Percentiles rank a stretch among this genome's conserved stretches.
These are phyloP conservation scores for Hippopotamus amphibius DNA, from an alignment of 2,113 vertebrate species.

Conservation along the genomic window DNA sequence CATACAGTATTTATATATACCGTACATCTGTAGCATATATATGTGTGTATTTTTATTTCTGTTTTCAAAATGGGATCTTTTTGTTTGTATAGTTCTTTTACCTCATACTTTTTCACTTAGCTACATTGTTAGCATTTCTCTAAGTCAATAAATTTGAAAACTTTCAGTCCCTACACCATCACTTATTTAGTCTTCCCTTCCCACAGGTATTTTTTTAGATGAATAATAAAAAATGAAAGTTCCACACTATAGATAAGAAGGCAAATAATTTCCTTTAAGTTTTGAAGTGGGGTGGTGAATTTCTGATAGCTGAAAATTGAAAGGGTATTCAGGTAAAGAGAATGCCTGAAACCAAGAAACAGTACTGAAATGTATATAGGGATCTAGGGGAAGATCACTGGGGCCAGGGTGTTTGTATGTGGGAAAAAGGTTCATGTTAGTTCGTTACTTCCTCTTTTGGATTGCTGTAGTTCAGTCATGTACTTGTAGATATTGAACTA, in stretches of 20 bases:
- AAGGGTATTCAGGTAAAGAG: background rate
- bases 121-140: background rate
- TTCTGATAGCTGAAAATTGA: slow-evolving; percentile 8
- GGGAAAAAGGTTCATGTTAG: background rate
- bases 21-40: background rate
- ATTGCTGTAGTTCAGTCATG: background rate
- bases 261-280: background rate
- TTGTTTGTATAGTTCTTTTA: background rate
- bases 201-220: background rate
- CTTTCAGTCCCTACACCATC: background rate
- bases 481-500: background rate
- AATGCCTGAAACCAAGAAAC: background rate
- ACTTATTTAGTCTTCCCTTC: slow-evolving; percentile 24
- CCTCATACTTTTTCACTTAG: background rate
- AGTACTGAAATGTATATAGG: background rate
- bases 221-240: slow-evolving; percentile 51
- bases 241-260: background rate
- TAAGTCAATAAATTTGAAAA: slow-evolving; percentile 17
- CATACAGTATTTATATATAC: background rate
- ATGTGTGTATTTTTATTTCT: background rate
- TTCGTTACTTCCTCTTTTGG: background rate
- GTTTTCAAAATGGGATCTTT: background rate
- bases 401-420: background rate
- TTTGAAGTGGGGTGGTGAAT: slow-evolving; percentile 33
- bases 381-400: background rate